These are phyloP conservation scores for Temnothorax ravouxi DNA, from an alignment of 2,888 invertebrate species.

Conservation along the genomic window DNA sequence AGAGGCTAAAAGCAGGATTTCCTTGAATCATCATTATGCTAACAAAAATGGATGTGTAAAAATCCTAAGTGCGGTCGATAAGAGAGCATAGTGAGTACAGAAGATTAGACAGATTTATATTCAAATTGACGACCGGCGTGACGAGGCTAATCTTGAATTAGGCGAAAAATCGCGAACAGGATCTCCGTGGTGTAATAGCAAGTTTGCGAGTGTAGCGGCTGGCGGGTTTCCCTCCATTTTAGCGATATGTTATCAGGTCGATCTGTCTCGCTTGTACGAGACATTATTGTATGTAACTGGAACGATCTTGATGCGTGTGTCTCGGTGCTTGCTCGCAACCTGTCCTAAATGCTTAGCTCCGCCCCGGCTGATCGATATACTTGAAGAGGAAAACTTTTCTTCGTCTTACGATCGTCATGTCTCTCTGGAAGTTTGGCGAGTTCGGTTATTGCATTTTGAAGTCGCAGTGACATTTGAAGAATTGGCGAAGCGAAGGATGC, in stretches of 20 bases:
- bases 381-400: conserved; percentile 24
- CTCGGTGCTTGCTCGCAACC: neutral
- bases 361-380: neutral
- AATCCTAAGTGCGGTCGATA: neutral
- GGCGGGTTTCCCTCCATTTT: conserved; percentile 36
- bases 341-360: conserved; percentile 10
- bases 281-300: conserved; percentile 74
- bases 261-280: conserved; percentile 68
- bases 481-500: conserved; percentile 40
- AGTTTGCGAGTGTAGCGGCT: neutral
- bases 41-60: neutral
- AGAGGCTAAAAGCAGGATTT: neutral
- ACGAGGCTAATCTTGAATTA: conserved; percentile 42
- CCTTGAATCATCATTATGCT: neutral
- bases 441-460: conserved; percentile 54
- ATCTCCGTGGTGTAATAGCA: conserved; percentile 26
- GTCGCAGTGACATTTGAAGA: conserved; percentile 50
- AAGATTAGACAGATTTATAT: conserved; percentile 20
- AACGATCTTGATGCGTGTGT: conserved; percentile 75
- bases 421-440: conserved; percentile 26
- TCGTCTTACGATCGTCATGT: neutral
- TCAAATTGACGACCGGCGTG: neutral
- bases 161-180: conserved; percentile 53
- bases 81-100: neutral
- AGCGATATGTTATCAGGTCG: conserved; percentile 66